These are phyloP conservation scores for Ectropis crepuscularia DNA, from an alignment of 2,888 invertebrate genomes.

Conservation along the genomic window DNA sequence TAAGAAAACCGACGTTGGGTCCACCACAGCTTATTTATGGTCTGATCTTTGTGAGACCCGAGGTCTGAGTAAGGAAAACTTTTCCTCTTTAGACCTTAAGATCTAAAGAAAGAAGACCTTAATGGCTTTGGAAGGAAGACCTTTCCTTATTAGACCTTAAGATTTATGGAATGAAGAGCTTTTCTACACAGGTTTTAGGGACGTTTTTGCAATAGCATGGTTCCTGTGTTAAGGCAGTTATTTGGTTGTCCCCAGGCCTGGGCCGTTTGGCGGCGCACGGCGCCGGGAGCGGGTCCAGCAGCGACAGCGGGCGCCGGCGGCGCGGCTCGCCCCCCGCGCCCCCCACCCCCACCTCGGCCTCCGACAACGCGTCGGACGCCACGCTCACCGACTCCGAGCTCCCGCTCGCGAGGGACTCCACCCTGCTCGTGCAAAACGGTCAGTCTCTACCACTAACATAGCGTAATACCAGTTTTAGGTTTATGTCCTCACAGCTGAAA, in stretches of 20 bases:
- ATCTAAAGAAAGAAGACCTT: no score
- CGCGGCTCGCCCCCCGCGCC: conserved; percentile 74
- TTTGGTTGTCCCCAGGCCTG: conserved; percentile 83
- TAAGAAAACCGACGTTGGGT: no score
- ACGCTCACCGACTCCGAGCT: conserved; percentile 93
- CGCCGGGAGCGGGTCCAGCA: conserved; percentile 88
- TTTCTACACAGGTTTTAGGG: no score
- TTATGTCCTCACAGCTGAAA: no score
- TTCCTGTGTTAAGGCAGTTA: neutral
- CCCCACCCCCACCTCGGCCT: conserved; percentile 86
- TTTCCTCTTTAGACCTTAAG: no score
- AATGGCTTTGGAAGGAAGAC: no score
- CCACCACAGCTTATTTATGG: no score
- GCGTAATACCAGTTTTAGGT: neutral
- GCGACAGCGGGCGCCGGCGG: conserved; percentile 85
- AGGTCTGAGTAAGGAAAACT: no score
- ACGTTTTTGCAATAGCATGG: no score
- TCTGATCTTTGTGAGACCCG: no score
- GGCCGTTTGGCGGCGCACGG: conserved; percentile 93
- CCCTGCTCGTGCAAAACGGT: conserved; percentile 94
- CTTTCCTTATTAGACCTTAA: no score
- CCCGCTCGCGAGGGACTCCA: conserved; percentile 92
- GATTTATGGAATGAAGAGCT: no score
- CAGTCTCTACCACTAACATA: conserved; percentile 41
- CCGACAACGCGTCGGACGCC: conserved; percentile 94